Conservation (phyloP, 2,888 invertebrate genomes). For the Dasypolia templi region DNA sequence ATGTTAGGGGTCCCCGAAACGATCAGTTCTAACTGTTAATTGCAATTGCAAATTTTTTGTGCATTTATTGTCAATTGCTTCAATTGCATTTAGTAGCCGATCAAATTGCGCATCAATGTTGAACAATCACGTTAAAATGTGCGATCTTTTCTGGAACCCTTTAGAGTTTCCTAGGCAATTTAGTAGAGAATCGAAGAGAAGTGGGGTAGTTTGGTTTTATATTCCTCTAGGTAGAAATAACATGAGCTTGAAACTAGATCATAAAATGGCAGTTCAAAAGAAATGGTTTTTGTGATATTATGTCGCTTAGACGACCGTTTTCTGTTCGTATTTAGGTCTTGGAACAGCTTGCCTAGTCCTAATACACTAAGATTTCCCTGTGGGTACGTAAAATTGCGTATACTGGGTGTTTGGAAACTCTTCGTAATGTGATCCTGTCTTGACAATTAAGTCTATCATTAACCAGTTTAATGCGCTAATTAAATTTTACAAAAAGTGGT, state of each 20-base stretch:
- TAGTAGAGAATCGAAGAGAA: background rate
- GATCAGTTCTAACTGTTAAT: background rate
- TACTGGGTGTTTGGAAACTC: background rate
- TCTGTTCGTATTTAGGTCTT: slow-evolving; percentile 33
- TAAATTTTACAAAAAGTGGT: background rate
- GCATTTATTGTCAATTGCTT: no score
- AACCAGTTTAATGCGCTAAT: background rate
- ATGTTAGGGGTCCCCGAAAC: background rate
- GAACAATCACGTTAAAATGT: background rate
- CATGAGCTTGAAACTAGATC: background rate
- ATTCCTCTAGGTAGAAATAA: slow-evolving; percentile 2
- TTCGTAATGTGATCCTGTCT: background rate
- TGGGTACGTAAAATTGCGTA: background rate
- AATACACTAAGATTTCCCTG: slow-evolving; percentile 8
- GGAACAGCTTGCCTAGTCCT: slow-evolving; percentile 30
- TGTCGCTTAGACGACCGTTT: slow-evolving; percentile 42
- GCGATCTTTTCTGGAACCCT: background rate
- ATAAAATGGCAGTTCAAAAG: slow-evolving; percentile 3
- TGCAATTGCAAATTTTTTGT: background rate
- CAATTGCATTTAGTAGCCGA: background rate
- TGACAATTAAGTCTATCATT: background rate
- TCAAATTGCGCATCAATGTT: background rate
- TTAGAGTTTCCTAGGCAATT: background rate
- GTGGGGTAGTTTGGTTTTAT: slow-evolving; percentile 1
- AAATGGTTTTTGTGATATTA: slow-evolving; percentile 27